A percentile compares a stretch with the other conserved stretches of the same genome.
These are phyloP conservation scores for Cygnus atratus DNA, from an alignment of 2,113 vertebrate genomes.

Conservation along the genomic window DNA sequence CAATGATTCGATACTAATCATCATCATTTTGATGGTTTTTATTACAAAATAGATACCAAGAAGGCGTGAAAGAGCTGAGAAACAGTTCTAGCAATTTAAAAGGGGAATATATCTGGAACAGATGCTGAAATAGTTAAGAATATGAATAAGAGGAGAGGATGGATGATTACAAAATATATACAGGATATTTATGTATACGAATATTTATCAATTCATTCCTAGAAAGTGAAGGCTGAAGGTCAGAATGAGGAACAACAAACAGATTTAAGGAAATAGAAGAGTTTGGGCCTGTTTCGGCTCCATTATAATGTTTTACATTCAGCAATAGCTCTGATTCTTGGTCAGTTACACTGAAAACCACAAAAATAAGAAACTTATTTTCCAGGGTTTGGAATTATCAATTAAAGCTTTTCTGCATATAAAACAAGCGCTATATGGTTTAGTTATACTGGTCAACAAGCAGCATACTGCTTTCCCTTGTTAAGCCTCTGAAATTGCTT, in stretches of 20 bases:
- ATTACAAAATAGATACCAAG: neutral
- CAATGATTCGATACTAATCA: neutral
- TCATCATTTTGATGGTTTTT: too few species aligned
- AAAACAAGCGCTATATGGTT: neutral
- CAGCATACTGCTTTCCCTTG: neutral
- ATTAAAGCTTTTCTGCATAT: neutral
- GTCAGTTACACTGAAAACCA: neutral
- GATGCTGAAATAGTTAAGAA: neutral
- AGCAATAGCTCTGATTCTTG: neutral
- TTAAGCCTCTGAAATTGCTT: neutral
- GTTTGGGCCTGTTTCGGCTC: neutral
- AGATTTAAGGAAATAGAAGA: neutral
- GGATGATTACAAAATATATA: neutral
- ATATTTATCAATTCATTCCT: neutral
- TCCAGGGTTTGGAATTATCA: neutral
- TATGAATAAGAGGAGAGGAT: neutral
- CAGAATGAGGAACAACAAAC: neutral
- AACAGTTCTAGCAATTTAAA: neutral
- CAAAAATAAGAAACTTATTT: neutral
- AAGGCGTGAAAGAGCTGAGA: neutral
- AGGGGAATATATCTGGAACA: neutral
- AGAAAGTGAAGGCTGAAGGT: neutral
- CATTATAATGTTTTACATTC: neutral
- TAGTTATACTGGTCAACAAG: neutral
- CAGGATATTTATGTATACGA: neutral